phyloP scores from a whole-genome alignment of 2,888 invertebrate species.

The Platycheirus rosarum region DNA sequence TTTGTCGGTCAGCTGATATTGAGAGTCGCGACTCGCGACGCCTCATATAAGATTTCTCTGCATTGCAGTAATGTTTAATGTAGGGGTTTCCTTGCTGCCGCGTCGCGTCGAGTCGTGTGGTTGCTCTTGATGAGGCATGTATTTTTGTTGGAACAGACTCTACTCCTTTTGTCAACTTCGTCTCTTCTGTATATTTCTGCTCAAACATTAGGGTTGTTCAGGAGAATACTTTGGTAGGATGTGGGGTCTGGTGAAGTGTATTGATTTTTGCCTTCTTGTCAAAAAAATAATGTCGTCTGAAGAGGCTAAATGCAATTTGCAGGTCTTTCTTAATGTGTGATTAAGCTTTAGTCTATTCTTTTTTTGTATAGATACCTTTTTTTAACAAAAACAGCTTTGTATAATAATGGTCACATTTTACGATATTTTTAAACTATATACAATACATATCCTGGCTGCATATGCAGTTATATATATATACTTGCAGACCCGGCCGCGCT shows the following conservation, averaged over 20 bases:
- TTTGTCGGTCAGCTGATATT: conserved; percentile 65
- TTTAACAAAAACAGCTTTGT: no score
- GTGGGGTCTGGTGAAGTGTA: conserved; percentile 15
- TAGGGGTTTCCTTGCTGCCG: conserved; percentile 2
- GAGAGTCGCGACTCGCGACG: conserved; percentile 24
- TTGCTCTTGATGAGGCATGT: conserved; percentile 4
- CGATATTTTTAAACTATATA: no score
- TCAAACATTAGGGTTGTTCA: conserved; percentile 32
- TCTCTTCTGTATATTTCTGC: conserved; percentile 33
- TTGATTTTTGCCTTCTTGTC: conserved; percentile 32
- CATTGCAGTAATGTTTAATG: conserved; percentile 66
- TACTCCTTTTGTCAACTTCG: no score
- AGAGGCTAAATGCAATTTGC: not conserved
- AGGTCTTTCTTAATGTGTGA: no score
- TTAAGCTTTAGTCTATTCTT: no score
- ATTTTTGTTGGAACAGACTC: no score
- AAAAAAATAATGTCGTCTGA: not conserved
- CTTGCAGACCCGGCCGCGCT: no score
- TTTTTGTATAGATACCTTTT: no score
- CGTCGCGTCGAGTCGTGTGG: not conserved
- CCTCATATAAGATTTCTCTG: conserved; percentile 32
- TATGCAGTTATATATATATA: no score
- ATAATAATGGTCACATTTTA: no score
- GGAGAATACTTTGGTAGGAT: conserved; percentile 8
- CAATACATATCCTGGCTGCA: no score